Conservation (phyloP, 1,140 invertebrate species). For the Mya arenaria region DNA sequence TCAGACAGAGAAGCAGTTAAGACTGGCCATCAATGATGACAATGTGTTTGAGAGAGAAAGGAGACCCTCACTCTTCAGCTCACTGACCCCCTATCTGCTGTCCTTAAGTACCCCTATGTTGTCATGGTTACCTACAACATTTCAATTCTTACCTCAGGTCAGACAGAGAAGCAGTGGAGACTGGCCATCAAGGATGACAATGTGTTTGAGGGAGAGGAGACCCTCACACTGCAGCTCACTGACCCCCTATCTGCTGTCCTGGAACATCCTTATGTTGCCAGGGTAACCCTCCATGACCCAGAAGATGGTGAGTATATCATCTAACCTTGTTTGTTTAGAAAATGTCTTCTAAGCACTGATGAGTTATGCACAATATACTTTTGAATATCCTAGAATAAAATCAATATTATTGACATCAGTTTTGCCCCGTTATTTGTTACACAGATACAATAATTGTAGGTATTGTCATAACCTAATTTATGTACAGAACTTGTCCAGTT, state of each 20-base stretch:
- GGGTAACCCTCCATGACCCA: slow-evolving; percentile 76
- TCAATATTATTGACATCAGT: too few species aligned
- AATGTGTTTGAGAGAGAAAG: slow-evolving; percentile 72
- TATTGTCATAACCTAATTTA: too few species aligned
- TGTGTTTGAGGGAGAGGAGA: slow-evolving; percentile 77
- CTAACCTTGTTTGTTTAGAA: too few species aligned
- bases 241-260: slow-evolving; percentile 79
- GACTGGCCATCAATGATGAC: slow-evolving; percentile 77
- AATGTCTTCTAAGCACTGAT: too few species aligned
- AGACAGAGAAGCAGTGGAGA: slow-evolving; percentile 79
- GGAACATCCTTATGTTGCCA: slow-evolving; percentile 72
- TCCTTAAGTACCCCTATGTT: slow-evolving; percentile 74
- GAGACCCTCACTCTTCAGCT: slow-evolving; percentile 77
- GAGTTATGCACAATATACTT: too few species aligned
- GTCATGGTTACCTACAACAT: slow-evolving; percentile 76
- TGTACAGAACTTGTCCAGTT: too few species aligned
- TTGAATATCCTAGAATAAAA: too few species aligned
- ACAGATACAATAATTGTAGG: too few species aligned
- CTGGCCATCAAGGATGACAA: slow-evolving; percentile 77
- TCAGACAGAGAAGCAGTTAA: slow-evolving; percentile 79
- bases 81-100: slow-evolving; percentile 77
- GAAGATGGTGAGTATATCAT: slow-evolving; percentile 80
- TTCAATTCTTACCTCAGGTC: too few species aligned
- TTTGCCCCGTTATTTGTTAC: too few species aligned
- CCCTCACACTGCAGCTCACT: slow-evolving; percentile 73